Conservation (phyloP, 1,140 invertebrate genomes). For the Orussus abietinus region DNA sequence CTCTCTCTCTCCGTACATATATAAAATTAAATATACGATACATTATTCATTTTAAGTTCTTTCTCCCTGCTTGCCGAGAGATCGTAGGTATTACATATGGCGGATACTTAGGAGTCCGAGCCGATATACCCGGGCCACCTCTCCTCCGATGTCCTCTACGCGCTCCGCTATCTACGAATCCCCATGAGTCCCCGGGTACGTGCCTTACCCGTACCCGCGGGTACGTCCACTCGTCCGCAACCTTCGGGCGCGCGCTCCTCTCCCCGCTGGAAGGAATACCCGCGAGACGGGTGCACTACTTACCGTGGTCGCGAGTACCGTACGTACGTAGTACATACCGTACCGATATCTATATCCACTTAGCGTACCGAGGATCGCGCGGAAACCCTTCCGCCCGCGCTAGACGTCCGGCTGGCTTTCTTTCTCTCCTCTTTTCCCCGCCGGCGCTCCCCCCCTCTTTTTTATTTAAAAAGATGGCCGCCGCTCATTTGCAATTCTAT, state of each 20-base stretch:
- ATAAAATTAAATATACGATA: conserved; percentile 55
- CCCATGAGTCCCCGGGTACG: conserved; percentile 16
- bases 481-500: conserved; percentile 54
- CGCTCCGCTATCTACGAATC: background rate
- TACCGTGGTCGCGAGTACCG: no score
- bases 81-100: conserved; percentile 35
- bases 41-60: conserved; percentile 56
- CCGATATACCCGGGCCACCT: background rate
- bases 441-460: conserved; percentile 16
- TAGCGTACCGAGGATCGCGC: no score
- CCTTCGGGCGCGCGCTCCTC: conserved; percentile 21
- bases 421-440: conserved; percentile 7
- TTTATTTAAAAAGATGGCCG: conserved; percentile 53
- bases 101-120: conserved; percentile 12
- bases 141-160: background rate
- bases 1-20: no score
- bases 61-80: conserved; percentile 46
- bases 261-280: no score
- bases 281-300: no score
- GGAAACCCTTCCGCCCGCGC: no score
- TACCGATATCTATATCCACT: no score
- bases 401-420: conserved; percentile 1
- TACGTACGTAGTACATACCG: no score
- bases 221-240: conserved; percentile 19
- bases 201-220: conserved; percentile 13